Percentiles rank a stretch among this genome's conserved stretches.
These are phyloP conservation scores for Gordius sp. DNA, from an alignment of 2,888 invertebrate genomes.

Conservation along the genomic window DNA sequence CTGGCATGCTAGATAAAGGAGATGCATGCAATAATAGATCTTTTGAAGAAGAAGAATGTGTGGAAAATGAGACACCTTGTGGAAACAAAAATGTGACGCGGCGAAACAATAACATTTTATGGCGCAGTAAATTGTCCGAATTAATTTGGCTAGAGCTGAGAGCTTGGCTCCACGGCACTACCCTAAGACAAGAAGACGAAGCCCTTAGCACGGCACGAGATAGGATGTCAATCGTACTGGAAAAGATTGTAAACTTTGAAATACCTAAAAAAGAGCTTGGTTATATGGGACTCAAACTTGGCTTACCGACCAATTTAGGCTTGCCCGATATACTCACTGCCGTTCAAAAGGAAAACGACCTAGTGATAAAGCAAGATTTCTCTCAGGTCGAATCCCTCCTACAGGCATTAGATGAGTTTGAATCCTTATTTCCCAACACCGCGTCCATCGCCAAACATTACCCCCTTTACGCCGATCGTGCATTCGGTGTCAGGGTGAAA, in stretches of 20 bases:
- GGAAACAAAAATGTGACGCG: too few species aligned
- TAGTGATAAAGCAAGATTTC: not conserved
- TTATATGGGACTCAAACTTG: too few species aligned
- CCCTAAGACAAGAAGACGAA: not conserved
- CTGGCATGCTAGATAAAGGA: not conserved
- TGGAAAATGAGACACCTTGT: too few species aligned
- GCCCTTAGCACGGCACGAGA: not conserved
- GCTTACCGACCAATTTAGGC: not conserved
- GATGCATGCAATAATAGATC: too few species aligned
- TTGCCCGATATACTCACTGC: not conserved
- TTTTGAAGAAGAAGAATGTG: too few species aligned
- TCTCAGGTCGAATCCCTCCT: slow-evolving; percentile 43
- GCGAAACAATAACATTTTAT: slow-evolving; percentile 55
- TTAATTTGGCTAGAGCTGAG: slow-evolving; percentile 67
- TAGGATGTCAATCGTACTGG: not conserved
- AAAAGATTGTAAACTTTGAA: not conserved
- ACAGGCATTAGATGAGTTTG: slow-evolving; percentile 45
- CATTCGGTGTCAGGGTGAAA: slow-evolving; percentile 42
- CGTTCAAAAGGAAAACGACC: slow-evolving; percentile 1
- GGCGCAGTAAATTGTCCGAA: slow-evolving; percentile 64
- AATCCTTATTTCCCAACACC: slow-evolving; percentile 54
- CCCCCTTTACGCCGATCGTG: slow-evolving; percentile 40
- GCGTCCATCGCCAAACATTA: slow-evolving; percentile 48
- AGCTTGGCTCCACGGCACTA: slow-evolving; percentile 47
- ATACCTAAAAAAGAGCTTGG: too few species aligned